Evolutionary conservation across 2,113 vertebrate species (phyloP), one percentile per base, ranked within the genome.

Genomic region (Vidua chalybeata): DNA sequence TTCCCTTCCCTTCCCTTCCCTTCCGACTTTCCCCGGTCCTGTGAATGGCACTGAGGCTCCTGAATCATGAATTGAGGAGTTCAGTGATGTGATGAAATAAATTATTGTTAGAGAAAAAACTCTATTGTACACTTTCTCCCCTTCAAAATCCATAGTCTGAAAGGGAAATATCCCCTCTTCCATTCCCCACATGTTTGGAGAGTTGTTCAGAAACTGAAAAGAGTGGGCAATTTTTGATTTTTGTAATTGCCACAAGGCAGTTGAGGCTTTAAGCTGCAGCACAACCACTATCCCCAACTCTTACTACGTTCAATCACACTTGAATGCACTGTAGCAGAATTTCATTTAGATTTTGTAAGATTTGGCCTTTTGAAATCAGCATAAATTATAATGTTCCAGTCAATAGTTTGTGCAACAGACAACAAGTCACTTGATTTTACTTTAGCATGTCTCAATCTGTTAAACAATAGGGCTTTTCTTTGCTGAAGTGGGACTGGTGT

Each of bases 391-490:
- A 52, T 45, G 59, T 89, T 89, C 48, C 46, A 52, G 64, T 89
- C 85, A 92, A 89, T 56, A 92, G 51, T 88, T 93, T 92, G 80
- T 92, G 73, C 81, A 87, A 73, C 72, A 93, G 72, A 74, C 18
- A 4, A 33, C 72, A 90, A 96, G 61, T 89, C 83, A 74, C 68
- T 93, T 89, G 68, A 90, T 93, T 96, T 92, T 74, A 22, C 79
- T 93, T 88, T 77, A 80, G 72, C 43, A 13, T 71, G 68, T 95
- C 73, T 95, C 90, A 90, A 35, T 90, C 80, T 87, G 52, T 63
- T 69, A 71, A 90, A 95, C 92, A 97, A 92, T 92, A 86, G 79
- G 66, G 17, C 83, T 89, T 92, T 95, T 96, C 67, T 97, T 87
- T 93, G 80, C 68, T 87, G 51, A 84, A 88, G 75, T 80, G 67